Evolutionary conservation across 2,797 vertebrate species (phyloP), one percentile per base, ranked within the genome.

Genomic region (Fistularia commersonii): DNA sequence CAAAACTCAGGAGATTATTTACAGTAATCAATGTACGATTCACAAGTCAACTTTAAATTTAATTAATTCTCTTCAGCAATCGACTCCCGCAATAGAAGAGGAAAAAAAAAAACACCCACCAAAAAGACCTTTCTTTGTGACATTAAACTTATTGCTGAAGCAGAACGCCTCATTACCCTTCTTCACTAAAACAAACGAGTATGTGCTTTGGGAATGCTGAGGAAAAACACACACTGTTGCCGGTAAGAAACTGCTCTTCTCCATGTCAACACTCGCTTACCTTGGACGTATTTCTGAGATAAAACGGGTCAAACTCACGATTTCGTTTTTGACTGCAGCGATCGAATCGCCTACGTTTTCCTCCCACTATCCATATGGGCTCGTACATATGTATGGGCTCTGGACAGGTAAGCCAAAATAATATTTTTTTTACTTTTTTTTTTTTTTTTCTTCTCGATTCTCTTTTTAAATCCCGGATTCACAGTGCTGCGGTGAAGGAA

Each of bases 21-120:
- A 81, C 77, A 69, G 78, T 80, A 79, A 85, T 87, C 83, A 83
- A 79, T 81, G 75, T 61, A 62, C 64, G 69, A 80, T 76, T 66
- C 64, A 72, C 70, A 65, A 82, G 75, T 83, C 72, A 64, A 72
- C 65, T 72, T 77, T 73, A 69, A 41, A 38, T 80, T 61, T 57
- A 76, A 83, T 84, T 73, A 79, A 80, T 78, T 85, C 72, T 81
- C 66, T 41, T 54, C 63, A 58, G 68, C 81, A 83, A 82, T 87
- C 83, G 84, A 69, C 79, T 81, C 62, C 44, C 62, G 52, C 59
- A 69, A 39, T 74, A 62, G 53, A 23, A 23, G 23, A 23, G 23
- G 23, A 23, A 23, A 23, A 23, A 53, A 40, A 48, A 59, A 64
- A 72, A 74, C 60, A 71, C 72, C 75, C 72, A 77, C 75, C 64